Evolutionary conservation across 2,797 vertebrate species (phyloP), one percentile per base, ranked within the genome.

Genomic region (Taeniopygia guttata): DNA sequence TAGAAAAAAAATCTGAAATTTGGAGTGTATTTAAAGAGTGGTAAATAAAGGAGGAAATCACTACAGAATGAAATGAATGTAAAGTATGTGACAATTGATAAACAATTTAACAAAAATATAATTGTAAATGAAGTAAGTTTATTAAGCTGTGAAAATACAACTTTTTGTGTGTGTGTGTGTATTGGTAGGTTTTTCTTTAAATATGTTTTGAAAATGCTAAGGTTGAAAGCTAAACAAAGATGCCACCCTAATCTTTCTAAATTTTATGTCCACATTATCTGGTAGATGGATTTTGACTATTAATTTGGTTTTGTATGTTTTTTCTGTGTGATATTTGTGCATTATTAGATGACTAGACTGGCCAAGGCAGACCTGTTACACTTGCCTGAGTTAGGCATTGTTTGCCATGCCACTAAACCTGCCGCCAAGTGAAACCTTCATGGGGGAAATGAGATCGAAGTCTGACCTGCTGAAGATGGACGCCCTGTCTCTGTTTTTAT

Each of bases 331-430:
- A 99, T 99, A 99, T 99, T 98, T 99, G 99, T 99, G 99, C 99
- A 99, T 98, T 99, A 99, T 99, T 99, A 99, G 99, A 99, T 99
- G 99, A 99, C 99, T 99, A 99, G 99, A 99, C 98, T 99, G 99
- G 99, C 98, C 99, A 99, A 99, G 99, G 98, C 98, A 98, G 98
- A 98, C 98, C 99, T 98, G 99, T 99, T 99, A 99, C 99, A 99
- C 99, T 99, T 99, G 99, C 99, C 99, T 99, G 99, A 99, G 98
- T 99, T 98, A 99, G 99, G 99, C 99, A 99, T 99, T 99, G 99
- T 99, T 99, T 99, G 99, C 72, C 99, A 99, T 99, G 98, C 99
- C 99, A 99, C 99, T 99, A 99, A 91, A 94, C 93, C 93, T 87
- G 89, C 62, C 6, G 82, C 68, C 93, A 94, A 98, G 98, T 99